These are phyloP conservation scores for Anguilla japonica DNA, from an alignment of 2,113 vertebrate species.

Conservation along the genomic window DNA sequence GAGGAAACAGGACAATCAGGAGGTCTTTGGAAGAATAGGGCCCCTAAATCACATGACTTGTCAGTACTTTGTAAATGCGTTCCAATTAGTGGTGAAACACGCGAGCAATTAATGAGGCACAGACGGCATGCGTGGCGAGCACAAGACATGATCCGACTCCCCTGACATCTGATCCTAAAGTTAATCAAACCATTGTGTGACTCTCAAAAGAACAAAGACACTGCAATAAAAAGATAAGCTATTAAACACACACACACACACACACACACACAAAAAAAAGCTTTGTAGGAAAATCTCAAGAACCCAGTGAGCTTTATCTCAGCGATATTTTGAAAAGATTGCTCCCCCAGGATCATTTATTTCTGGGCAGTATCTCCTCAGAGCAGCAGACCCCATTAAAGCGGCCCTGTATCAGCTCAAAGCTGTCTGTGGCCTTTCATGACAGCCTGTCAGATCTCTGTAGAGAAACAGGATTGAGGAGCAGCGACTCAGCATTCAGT, in stretches of 20 bases:
- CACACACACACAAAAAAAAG: background rate
- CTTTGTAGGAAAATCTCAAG: background rate
- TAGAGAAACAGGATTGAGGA: background rate
- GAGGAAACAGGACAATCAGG: background rate
- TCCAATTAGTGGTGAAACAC: background rate
- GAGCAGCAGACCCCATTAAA: background rate
- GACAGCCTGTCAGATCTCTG: background rate
- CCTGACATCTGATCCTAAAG: constrained; percentile 7
- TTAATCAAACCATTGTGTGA: background rate
- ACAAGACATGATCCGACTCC: background rate
- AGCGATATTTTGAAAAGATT: background rate
- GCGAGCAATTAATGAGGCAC: background rate
- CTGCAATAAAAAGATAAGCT: background rate
- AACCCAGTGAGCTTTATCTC: background rate
- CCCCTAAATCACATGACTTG: background rate
- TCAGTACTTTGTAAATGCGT: background rate
- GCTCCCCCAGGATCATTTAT: background rate
- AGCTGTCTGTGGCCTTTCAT: background rate
- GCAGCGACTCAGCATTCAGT: background rate
- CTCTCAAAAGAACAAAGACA: background rate
- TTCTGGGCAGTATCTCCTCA: background rate
- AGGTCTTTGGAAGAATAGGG: background rate
- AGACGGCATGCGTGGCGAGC: background rate
- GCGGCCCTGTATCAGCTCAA: background rate
- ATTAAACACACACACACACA: background rate